Evolutionary conservation across 53 echinoderm and acorn worm species (phyloP), one percentile per base, ranked within the genome.

Genomic region (Holothuria leucospilota): DNA sequence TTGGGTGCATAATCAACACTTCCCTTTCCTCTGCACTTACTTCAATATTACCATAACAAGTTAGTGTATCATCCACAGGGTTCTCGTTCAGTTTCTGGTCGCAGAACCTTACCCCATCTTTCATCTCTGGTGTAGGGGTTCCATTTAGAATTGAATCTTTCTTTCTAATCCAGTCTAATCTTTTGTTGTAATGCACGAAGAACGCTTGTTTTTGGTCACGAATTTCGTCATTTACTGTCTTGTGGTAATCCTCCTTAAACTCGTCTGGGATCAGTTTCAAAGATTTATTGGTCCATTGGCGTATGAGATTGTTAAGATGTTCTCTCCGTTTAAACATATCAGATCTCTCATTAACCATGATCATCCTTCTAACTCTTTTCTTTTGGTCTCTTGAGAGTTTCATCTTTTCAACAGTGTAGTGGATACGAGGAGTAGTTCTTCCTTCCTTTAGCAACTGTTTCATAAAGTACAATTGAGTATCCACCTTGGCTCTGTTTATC

Each of bases 1-100:
- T 71, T 71, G 34, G 71, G 40, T 71, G 71, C 71, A 71, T 71
- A 11, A 3, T 20, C 21, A 28, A 39, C 2, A 71, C 71, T 70
- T 70, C 28, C 71, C 20, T 20, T 38, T 70, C 71, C 24, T 70
- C 39, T 34, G 24, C 71, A 29, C 29, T 70, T 30, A 70, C 29
- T 6, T 27, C 38, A 9, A 70, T 30, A 20, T 70, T 38, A 34
- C 71, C 71, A 30, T 24, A 20, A 20, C 18, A 9, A 24, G 18
- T 63, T 6, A 42, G 42, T 6, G 42, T 42, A 42, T 42, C 9
- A 6, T 9, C 9, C 42, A 6, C 42, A 42, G 42, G 9, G 42
- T 6, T 42, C 42, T 9, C 42, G 42, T 42, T 42, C 42, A 42
- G 42, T 5, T 42, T 9, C 42, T 42, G 42, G 71, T 27, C 38